phyloP scores from a whole-genome alignment of 2,797 vertebrate species.

The Melanotaenia trifasciata region DNA sequence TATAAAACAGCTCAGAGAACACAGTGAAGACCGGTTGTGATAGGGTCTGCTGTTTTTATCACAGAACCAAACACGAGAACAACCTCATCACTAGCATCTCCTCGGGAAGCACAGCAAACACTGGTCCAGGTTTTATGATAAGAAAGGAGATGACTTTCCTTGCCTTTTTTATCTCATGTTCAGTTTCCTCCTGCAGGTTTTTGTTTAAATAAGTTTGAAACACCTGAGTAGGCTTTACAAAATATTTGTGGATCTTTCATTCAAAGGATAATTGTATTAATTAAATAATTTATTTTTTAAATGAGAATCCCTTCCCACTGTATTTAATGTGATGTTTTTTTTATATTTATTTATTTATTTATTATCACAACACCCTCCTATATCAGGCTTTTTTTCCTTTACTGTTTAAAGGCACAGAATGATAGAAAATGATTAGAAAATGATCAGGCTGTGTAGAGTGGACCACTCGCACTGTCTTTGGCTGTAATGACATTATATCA shows the following conservation, averaged over 20 bases:
- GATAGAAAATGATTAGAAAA: too few species aligned
- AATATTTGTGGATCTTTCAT: too few species aligned
- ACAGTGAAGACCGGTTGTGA: not conserved
- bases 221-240: not conserved
- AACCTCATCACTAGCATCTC: not conserved
- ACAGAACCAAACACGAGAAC: not conserved
- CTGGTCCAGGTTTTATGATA: not conserved
- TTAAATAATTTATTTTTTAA: too few species aligned
- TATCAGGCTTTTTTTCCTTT: too few species aligned
- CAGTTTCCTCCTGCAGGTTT: not conserved
- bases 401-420: too few species aligned
- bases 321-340: too few species aligned
- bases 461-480: not conserved
- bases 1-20: not conserved
- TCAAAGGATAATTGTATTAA: too few species aligned
- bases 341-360: too few species aligned
- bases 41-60: not conserved
- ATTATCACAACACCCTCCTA: too few species aligned
- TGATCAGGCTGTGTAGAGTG: too few species aligned
- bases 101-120: not conserved
- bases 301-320: too few species aligned
- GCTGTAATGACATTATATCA: slow-evolving; percentile 36
- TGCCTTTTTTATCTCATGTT: not conserved
- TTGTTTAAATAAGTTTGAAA: not conserved
- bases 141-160: not conserved